phyloP scores from a whole-genome alignment of 1,140 invertebrate species.

The Pantala flavescens region DNA sequence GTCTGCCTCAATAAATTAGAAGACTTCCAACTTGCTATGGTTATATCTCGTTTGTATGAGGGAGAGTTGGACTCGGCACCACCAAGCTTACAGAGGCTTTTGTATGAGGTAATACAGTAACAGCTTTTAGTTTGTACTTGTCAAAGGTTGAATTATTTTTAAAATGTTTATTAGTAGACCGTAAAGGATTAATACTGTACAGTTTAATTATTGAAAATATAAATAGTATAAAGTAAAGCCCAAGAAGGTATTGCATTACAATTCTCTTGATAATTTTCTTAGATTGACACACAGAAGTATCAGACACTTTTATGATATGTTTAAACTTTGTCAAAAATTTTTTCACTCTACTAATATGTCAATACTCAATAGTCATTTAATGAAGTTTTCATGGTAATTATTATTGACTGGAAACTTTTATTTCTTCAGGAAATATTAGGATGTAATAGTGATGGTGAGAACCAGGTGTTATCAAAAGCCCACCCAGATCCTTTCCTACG shows the following conservation, averaged over 20 bases:
- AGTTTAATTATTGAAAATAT: no score
- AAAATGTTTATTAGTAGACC: no score
- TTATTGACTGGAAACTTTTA: not conserved
- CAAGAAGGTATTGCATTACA: no score
- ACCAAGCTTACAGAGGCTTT: constrained; percentile 57
- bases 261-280: no score
- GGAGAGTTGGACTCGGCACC: constrained; percentile 61
- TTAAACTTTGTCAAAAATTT: not conserved
- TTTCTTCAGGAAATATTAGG: constrained; percentile 30
- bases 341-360: not conserved
- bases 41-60: constrained; percentile 87
- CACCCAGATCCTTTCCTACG: constrained; percentile 94
- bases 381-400: not conserved
- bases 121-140: no score
- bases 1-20: constrained; percentile 84
- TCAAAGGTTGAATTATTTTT: no score
- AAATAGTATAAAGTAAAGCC: no score
- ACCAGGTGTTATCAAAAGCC: constrained; percentile 56
- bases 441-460: constrained; percentile 56
- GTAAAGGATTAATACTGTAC: no score
- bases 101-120: constrained; percentile 75
- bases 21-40: constrained; percentile 92
- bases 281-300: no score
- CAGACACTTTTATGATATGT: no score
- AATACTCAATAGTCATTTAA: not conserved